A percentile compares a stretch with the other conserved stretches of the same genome.
Conservation (phyloP, 2,113 vertebrate genomes). For the Tringa solitaria region DNA sequence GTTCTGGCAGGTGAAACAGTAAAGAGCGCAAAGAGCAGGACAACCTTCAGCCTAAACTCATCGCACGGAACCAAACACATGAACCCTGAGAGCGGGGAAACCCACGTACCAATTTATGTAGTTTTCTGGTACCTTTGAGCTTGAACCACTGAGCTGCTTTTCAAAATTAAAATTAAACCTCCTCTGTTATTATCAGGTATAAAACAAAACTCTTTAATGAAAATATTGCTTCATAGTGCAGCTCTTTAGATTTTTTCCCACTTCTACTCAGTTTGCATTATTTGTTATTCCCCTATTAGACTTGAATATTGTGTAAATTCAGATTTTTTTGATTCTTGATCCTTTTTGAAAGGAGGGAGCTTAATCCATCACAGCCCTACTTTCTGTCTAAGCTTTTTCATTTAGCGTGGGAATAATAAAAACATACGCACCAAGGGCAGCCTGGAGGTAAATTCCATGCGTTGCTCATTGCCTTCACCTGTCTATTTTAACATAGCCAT, state of each 20-base stretch:
- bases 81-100: not conserved
- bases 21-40: not conserved
- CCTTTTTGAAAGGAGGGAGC: not conserved
- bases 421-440: not conserved
- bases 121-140: not conserved
- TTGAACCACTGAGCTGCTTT: not conserved
- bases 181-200: not conserved
- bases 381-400: not conserved
- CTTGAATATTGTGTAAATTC: not conserved
- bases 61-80: not conserved
- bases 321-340: not conserved
- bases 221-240: not conserved
- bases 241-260: not conserved
- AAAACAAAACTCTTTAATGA: not conserved
- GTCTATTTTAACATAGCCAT: not conserved
- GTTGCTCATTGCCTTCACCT: not conserved
- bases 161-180: not conserved
- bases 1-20: not conserved
- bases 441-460: not conserved
- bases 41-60: not conserved
- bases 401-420: not conserved
- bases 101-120: not conserved
- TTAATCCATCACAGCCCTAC: not conserved
- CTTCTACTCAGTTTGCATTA: not conserved
- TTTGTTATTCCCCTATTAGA: not conserved